These are phyloP conservation scores for Exaiptasia diaphana DNA, from an alignment of 64 coral and sea anemone species.

Conservation along the genomic window DNA sequence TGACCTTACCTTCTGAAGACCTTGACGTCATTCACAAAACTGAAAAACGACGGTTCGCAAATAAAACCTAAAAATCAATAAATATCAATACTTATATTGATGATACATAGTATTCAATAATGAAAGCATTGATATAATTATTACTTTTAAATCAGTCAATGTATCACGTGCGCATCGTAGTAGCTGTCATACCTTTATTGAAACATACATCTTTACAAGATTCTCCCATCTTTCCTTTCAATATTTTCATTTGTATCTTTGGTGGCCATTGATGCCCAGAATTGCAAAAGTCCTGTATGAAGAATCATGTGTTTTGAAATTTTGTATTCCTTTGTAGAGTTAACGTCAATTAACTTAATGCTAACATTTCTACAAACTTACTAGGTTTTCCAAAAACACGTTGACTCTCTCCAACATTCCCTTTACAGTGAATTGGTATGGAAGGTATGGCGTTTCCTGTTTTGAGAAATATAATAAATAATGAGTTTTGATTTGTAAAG, in stretches of 20 bases:
- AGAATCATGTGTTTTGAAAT: too few relatives aligned
- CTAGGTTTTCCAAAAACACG: slow-evolving; percentile 54
- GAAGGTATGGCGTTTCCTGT: slow-evolving; percentile 42
- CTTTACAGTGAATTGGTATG: slow-evolving; percentile 48
- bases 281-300: slow-evolving; percentile 41
- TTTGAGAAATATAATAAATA: too few relatives aligned
- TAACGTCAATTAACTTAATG: too few relatives aligned
- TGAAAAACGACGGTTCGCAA: slow-evolving; percentile 8
- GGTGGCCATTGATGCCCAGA: slow-evolving; percentile 27
- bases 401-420: slow-evolving; percentile 65
- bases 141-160: too few relatives aligned
- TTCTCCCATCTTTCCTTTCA: slow-evolving; percentile 13
- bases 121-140: too few relatives aligned
- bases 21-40: background rate
- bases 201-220: slow-evolving; percentile 30
- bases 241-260: slow-evolving; percentile 1
- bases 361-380: too few relatives aligned
- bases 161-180: too few relatives aligned
- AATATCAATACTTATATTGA: too few relatives aligned
- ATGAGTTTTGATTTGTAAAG: too few relatives aligned
- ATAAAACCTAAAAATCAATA: background rate
- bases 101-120: too few relatives aligned
- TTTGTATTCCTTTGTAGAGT: too few relatives aligned
- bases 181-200: slow-evolving; percentile 34
- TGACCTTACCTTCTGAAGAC: slow-evolving; percentile 1